Evolutionary conservation across 2,888 invertebrate species (phyloP).

Genomic region (Drosophila monieri): DNA sequence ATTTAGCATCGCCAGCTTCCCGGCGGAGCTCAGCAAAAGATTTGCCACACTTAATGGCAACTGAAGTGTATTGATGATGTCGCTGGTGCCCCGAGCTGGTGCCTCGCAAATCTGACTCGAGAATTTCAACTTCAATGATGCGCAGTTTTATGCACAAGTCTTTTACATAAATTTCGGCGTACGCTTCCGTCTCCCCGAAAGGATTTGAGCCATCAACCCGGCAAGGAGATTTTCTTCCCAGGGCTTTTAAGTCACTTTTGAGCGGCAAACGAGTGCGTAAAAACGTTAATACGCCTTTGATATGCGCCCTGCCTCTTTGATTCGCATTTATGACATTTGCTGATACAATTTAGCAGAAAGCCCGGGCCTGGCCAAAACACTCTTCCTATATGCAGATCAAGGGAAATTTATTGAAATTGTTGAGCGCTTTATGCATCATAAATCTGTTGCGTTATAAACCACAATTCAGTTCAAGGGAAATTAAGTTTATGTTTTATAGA

Average conservation of each 20-base stretch:
- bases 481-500: neutral
- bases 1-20: conserved; percentile 44
- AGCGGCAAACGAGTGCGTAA: conserved; percentile 59
- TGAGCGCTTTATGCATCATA: conserved; percentile 59
- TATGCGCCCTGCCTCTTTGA: conserved; percentile 39
- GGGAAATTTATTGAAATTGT: conserved; percentile 62
- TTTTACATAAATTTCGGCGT: conserved; percentile 72
- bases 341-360: conserved; percentile 61
- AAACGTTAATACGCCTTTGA: conserved; percentile 68
- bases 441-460: conserved; percentile 49
- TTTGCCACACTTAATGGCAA: conserved; percentile 42
- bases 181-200: conserved; percentile 74
- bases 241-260: conserved; percentile 61
- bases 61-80: conserved; percentile 74
- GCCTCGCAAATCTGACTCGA: conserved; percentile 59
- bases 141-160: conserved; percentile 78
- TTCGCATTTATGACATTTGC: conserved; percentile 67
- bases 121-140: conserved; percentile 77
- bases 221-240: conserved; percentile 23
- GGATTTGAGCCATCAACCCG: conserved; percentile 53
- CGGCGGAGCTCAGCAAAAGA: conserved; percentile 22
- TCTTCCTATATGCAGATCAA: conserved; percentile 61
- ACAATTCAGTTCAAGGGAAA: conserved; percentile 7
- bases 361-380: conserved; percentile 30
- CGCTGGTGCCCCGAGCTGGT: conserved; percentile 40